Conservation (phyloP, 2,797 vertebrate genomes). For the Sebastes vulpes region DNA sequence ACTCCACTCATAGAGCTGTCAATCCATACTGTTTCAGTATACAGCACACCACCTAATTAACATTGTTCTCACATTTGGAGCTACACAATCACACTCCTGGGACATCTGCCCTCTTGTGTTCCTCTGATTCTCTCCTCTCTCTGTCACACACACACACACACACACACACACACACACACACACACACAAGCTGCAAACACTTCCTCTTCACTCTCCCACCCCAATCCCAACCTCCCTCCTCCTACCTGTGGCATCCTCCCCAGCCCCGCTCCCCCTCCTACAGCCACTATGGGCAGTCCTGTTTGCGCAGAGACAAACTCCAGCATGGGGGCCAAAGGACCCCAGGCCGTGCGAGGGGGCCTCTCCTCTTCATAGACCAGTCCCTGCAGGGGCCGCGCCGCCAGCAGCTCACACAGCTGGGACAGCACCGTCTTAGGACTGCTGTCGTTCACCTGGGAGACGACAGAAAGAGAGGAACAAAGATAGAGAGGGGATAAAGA, state of each 20-base stretch:
- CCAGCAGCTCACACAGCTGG: constrained; percentile 94
- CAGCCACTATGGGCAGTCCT: constrained; percentile 94
- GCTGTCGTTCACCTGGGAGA: constrained; percentile 91
- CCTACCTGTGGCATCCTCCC: constrained; percentile 96
- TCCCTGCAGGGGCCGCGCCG: constrained; percentile 93
- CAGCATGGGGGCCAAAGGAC: constrained; percentile 93
- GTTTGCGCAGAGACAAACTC: constrained; percentile 97
- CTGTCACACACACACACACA: background rate
- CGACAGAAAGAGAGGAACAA: constrained; percentile 6
- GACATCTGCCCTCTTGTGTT: constrained; percentile 11
- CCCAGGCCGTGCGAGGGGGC: constrained; percentile 83
- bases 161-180: constrained; percentile 1
- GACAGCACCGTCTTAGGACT: constrained; percentile 94
- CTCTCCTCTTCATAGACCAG: constrained; percentile 96
- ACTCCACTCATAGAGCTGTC: constrained; percentile 14
- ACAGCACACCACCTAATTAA: constrained; percentile 17
- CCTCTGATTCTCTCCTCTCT: background rate
- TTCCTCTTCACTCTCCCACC: constrained; percentile 37
- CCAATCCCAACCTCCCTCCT: constrained; percentile 45
- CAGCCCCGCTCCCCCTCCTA: constrained; percentile 94
- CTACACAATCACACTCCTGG: constrained; percentile 6
- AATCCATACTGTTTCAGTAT: constrained; percentile 11
- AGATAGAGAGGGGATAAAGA: constrained; percentile 1
- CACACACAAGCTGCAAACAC: constrained; percentile 21
- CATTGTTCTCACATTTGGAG: constrained; percentile 19